Conservation (phyloP, 2,888 invertebrate genomes). For the Drosophila rubida region DNA sequence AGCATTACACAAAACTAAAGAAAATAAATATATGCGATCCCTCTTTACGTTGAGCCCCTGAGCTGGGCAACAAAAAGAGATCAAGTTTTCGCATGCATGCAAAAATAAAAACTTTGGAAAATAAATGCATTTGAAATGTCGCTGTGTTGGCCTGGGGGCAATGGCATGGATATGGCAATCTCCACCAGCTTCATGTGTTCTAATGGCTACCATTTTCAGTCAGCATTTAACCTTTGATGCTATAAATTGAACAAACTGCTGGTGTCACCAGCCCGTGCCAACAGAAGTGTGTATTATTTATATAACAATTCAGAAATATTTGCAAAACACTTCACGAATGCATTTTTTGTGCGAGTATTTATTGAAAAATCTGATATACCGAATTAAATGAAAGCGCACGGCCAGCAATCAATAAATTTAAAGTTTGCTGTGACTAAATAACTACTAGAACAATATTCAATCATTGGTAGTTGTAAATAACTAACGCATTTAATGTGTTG, state of each 20-base stretch:
- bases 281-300: slow-evolving; percentile 52
- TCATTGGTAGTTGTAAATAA: not conserved
- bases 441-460: not conserved
- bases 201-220: slow-evolving; percentile 39
- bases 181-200: slow-evolving; percentile 10
- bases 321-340: slow-evolving; percentile 70
- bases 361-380: slow-evolving; percentile 27
- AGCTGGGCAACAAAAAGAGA: not conserved
- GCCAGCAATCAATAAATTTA: not conserved
- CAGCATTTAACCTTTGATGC: slow-evolving; percentile 61
- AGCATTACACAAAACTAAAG: not conserved
- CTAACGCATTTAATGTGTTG: not conserved
- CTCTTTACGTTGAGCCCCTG: slow-evolving; percentile 19
- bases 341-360: slow-evolving; percentile 39
- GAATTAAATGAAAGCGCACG: slow-evolving; percentile 3
- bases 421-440: not conserved
- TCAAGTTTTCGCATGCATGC: not conserved
- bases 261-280: not conserved
- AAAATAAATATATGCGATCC: not conserved
- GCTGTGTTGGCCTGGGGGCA: not conserved
- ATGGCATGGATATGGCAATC: slow-evolving; percentile 18
- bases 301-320: slow-evolving; percentile 69
- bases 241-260: slow-evolving; percentile 72
- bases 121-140: slow-evolving; percentile 8
- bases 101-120: slow-evolving; percentile 21